Conservation (phyloP, 2,113 vertebrate species). For the human region DNA sequence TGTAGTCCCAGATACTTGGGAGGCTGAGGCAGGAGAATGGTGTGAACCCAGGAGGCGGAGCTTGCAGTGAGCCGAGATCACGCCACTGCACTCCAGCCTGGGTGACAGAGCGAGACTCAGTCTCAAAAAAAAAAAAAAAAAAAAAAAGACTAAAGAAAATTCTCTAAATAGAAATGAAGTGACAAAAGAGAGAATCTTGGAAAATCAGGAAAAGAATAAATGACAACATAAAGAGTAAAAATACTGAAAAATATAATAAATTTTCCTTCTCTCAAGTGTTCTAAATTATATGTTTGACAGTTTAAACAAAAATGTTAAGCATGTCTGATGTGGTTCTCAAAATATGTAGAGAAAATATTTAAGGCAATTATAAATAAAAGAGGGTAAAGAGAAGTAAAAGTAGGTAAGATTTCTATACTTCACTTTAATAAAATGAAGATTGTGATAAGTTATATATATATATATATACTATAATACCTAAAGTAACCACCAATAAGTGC, state of each 20-base stretch:
- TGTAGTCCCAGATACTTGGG: too few species aligned
- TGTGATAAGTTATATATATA: neutral
- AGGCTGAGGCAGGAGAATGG: too few species aligned
- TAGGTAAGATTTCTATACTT: neutral
- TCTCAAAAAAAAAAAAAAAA: neutral
- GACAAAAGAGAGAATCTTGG: neutral
- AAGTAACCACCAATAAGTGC: neutral
- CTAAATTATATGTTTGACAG: neutral
- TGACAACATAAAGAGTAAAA: neutral
- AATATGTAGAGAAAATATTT: neutral
- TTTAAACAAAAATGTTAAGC: constrained; percentile 9
- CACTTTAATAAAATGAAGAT: neutral
- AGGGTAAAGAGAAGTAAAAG: neutral
- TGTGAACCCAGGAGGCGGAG: too few species aligned
- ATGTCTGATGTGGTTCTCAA: neutral
- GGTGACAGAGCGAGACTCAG: too few species aligned
- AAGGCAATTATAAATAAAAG: neutral
- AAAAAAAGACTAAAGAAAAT: neutral
- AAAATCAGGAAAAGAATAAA: constrained; percentile 13
- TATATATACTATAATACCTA: neutral
- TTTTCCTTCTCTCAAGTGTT: neutral
- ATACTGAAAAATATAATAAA: neutral
- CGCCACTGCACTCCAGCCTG: too few species aligned
- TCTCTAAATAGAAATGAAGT: neutral
- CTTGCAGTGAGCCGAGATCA: too few species aligned